These are phyloP conservation scores for Drusus annulatus DNA, from an alignment of 1,140 invertebrate species.

Conservation along the genomic window DNA sequence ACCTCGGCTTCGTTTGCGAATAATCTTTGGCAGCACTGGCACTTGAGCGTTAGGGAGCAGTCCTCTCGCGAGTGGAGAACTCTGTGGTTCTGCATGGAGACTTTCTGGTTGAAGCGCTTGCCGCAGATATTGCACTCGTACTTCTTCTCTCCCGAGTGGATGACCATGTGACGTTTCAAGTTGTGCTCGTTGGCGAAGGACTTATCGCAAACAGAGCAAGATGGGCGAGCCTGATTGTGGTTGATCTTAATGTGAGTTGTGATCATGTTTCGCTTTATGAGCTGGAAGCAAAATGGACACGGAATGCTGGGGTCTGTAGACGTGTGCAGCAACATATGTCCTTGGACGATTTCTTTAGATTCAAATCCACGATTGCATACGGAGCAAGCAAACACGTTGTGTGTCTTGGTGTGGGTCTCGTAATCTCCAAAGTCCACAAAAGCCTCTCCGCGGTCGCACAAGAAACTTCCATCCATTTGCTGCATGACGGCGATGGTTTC, in stretches of 20 bases:
- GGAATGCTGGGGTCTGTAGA: constrained; percentile 62
- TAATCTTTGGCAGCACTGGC: constrained; percentile 63
- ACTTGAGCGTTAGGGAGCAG: constrained; percentile 61
- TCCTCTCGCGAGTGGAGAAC: constrained; percentile 61
- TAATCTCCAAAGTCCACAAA: constrained; percentile 65
- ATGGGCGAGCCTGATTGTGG: constrained; percentile 69
- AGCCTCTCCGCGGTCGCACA: constrained; percentile 69
- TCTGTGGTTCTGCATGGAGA: constrained; percentile 69
- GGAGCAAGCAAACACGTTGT: constrained; percentile 69
- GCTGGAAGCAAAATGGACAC: constrained; percentile 70
- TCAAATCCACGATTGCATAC: constrained; percentile 73
- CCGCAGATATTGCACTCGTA: constrained; percentile 72
- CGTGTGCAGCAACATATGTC: constrained; percentile 76
- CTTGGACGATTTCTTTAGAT: constrained; percentile 77
- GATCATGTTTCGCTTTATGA: constrained; percentile 66
- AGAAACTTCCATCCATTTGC: constrained; percentile 67
- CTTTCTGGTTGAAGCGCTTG: constrained; percentile 69
- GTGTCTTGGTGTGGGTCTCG: constrained; percentile 66
- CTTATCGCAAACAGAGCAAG: constrained; percentile 72
- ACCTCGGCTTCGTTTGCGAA: constrained; percentile 62
- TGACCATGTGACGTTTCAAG: constrained; percentile 75
- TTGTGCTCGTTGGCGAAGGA: constrained; percentile 74
- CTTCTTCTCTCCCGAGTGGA: constrained; percentile 71
- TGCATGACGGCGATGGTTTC: constrained; percentile 65
- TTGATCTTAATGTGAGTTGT: constrained; percentile 71